These are phyloP conservation scores for Lycaon pictus DNA, from an alignment of 2,113 vertebrate species.

Conservation along the genomic window DNA sequence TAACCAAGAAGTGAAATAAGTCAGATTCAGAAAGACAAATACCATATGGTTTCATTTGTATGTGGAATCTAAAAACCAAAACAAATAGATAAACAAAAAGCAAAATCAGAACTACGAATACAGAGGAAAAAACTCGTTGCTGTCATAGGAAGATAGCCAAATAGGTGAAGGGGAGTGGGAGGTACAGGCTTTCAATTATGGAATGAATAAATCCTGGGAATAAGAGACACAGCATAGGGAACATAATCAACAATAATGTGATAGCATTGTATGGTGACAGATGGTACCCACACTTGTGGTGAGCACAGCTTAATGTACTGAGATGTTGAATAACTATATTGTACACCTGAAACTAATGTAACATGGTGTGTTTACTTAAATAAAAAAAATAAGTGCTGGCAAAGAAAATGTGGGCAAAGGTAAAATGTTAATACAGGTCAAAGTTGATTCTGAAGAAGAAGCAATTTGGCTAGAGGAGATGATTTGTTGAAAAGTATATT, in stretches of 20 bases:
- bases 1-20: background rate
- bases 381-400: background rate
- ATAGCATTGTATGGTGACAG: background rate
- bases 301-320: background rate
- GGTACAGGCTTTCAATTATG: background rate
- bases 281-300: background rate
- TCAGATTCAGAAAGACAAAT: background rate
- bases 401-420: background rate
- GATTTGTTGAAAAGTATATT: background rate
- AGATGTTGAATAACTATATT: background rate
- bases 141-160: background rate
- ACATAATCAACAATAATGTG: background rate
- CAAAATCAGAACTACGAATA: background rate
- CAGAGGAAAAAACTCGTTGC: background rate
- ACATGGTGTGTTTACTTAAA: background rate
- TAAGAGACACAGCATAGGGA: background rate
- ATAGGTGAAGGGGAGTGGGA: background rate
- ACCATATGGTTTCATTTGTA: background rate
- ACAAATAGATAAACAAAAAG: background rate
- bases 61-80: background rate
- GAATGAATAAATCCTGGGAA: background rate
- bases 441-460: background rate
- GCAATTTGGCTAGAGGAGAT: background rate
- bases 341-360: background rate
- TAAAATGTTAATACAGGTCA: background rate